Percentiles rank a stretch among this genome's conserved stretches.
These are phyloP conservation scores for Oncorhynchus tshawytscha DNA, from an alignment of 2,113 vertebrate genomes.

Conservation along the genomic window DNA sequence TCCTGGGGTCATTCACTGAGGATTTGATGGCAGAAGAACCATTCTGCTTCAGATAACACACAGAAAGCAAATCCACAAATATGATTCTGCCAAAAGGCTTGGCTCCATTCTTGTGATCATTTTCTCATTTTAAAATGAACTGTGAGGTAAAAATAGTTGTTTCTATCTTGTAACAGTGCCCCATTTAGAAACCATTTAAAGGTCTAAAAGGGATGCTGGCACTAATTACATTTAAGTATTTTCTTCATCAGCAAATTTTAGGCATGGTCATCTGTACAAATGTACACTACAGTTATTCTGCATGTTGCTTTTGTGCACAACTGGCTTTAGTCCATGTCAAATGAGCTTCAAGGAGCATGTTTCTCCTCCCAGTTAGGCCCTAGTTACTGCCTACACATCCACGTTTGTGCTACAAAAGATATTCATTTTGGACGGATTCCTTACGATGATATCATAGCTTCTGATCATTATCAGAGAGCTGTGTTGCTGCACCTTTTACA, in stretches of 20 bases:
- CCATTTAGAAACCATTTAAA: not conserved
- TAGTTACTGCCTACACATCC: constrained; percentile 15
- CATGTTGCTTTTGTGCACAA: not conserved
- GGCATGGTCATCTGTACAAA: constrained; percentile 11
- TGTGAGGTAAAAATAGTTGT: constrained; percentile 11
- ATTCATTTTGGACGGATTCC: constrained; percentile 60
- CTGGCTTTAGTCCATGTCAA: not conserved
- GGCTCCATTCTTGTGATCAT: constrained; percentile 22
- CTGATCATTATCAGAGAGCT: constrained; percentile 64
- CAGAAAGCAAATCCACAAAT: constrained; percentile 11
- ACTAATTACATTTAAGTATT: not conserved
- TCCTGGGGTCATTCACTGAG: constrained; percentile 42
- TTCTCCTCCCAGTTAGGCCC: constrained; percentile 27
- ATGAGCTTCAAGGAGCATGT: constrained; percentile 11
- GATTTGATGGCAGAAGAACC: constrained; percentile 50
- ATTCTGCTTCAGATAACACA: constrained; percentile 37
- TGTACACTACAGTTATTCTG: constrained; percentile 7
- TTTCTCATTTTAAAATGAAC: constrained; percentile 19
- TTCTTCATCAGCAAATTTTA: not conserved
- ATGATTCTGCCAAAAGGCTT: constrained; percentile 26
- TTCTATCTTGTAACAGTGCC: not conserved
- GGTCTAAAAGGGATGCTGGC: not conserved
- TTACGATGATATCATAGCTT: constrained; percentile 62
- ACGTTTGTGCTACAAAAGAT: constrained; percentile 22
- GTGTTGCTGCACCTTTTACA: constrained; percentile 61